Conservation (phyloP, 2,797 vertebrate species). For the Xenentodon cancila region DNA sequence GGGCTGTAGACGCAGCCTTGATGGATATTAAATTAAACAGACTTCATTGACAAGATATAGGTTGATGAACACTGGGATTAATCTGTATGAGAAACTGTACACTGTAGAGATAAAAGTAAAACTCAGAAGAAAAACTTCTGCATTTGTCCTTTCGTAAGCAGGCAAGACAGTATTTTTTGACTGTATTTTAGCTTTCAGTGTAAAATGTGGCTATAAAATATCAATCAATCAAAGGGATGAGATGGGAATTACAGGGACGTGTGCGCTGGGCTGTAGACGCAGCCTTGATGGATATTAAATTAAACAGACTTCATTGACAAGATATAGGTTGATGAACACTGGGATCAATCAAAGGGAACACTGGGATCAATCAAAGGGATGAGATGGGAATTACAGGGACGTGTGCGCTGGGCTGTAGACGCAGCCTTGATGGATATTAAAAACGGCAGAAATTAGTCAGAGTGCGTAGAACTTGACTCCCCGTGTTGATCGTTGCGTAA, state of each 20-base stretch:
- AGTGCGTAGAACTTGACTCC: no score
- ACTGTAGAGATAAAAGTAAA: not conserved
- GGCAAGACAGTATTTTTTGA: no score
- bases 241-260: conserved; percentile 10
- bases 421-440: not conserved
- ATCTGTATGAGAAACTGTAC: not conserved
- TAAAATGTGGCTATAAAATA: conserved; percentile 7
- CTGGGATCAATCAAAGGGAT: conserved; percentile 24
- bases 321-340: not conserved
- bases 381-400: conserved; percentile 9
- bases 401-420: not conserved
- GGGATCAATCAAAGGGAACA: not conserved
- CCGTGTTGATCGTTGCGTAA: no score
- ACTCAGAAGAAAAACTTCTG: not conserved
- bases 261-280: not conserved
- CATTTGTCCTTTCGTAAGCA: not conserved
- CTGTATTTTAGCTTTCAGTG: no score
- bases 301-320: not conserved
- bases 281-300: not conserved
- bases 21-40: not conserved
- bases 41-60: not conserved
- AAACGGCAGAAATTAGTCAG: no score
- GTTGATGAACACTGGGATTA: not conserved
- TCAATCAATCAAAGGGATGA: conserved; percentile 26
- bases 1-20: not conserved